phyloP scores from a whole-genome alignment of 2,797 vertebrate genomes.

The Halcyon smyrnensis region DNA sequence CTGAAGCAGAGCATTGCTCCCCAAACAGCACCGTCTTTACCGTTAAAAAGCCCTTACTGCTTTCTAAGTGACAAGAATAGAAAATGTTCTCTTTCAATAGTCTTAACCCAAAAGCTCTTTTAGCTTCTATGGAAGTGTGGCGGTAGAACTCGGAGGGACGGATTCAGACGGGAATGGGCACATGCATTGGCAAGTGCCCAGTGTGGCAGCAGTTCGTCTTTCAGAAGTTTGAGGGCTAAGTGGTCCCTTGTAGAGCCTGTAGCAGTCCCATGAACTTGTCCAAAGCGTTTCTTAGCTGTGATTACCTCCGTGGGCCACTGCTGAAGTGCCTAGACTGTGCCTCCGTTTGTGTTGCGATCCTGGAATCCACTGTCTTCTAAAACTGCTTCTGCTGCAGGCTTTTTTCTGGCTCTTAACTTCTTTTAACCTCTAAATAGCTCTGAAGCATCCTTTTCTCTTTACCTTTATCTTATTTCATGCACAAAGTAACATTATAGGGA shows the following conservation, averaged over 20 bases:
- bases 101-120: neutral
- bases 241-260: neutral
- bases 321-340: neutral
- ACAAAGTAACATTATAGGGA: neutral
- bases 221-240: neutral
- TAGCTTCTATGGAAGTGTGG: neutral
- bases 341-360: neutral
- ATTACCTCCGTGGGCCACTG: neutral
- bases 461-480: neutral
- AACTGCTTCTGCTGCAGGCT: neutral
- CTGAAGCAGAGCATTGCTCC: neutral
- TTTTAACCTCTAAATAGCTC: neutral
- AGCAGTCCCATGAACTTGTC: neutral
- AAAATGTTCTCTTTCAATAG: neutral
- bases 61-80: neutral
- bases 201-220: neutral
- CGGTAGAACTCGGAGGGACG: neutral
- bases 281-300: neutral
- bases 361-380: neutral
- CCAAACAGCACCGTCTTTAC: neutral
- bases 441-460: neutral
- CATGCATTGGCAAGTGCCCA: neutral
- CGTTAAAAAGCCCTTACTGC: neutral
- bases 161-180: neutral
- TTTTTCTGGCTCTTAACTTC: neutral